phyloP scores from a whole-genome alignment of 2,797 vertebrate genomes.

The Enteromius mattozi region DNA sequence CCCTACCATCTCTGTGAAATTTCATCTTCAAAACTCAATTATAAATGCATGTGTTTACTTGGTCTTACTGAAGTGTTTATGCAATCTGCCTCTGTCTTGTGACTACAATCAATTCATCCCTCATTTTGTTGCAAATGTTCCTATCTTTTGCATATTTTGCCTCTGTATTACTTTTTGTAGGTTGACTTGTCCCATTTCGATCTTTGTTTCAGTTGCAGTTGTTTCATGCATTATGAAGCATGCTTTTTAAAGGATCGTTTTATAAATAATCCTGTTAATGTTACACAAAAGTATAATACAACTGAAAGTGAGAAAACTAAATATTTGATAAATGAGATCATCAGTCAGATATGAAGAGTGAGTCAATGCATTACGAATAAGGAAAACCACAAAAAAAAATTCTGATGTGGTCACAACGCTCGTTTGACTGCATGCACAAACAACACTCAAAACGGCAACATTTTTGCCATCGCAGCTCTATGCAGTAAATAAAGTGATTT shows the following conservation, averaged over 20 bases:
- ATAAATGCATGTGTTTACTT: background rate
- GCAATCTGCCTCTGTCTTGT: background rate
- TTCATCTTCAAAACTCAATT: constrained; percentile 13
- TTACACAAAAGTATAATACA: background rate
- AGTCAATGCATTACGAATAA: constrained; percentile 1
- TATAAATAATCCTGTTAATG: background rate
- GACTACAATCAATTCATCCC: background rate
- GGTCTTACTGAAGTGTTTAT: background rate
- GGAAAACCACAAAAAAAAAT: constrained; percentile 1
- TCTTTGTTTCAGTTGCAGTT: background rate
- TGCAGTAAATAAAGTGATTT: too few species aligned
- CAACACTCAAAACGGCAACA: background rate
- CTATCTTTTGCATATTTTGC: background rate
- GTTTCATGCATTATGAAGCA: background rate
- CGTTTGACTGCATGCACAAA: background rate
- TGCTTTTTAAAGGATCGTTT: background rate
- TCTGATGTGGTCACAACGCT: background rate
- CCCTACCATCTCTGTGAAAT: background rate
- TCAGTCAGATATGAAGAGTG: background rate
- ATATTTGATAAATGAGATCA: background rate
- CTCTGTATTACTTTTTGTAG: background rate
- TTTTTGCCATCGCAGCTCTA: background rate
- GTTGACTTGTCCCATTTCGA: background rate
- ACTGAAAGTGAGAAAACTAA: background rate
- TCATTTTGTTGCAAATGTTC: background rate